Conservation (phyloP, 2,888 invertebrate genomes). For the Synanthedon myopaeformis region DNA sequence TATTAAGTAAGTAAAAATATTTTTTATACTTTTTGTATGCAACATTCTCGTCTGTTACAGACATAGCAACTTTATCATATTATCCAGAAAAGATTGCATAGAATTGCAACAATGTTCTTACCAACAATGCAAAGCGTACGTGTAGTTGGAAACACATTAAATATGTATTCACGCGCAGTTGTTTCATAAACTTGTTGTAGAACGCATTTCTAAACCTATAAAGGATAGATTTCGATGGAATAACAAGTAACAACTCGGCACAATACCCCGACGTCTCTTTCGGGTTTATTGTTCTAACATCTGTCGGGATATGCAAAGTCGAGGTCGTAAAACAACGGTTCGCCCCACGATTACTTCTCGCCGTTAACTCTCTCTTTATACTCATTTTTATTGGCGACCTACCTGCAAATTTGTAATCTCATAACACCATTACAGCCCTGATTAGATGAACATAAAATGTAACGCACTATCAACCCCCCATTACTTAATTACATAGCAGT, state of each 20-base stretch:
- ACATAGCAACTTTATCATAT: too few relatives aligned
- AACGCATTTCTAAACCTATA: conserved; percentile 20
- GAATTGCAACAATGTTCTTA: too few relatives aligned
- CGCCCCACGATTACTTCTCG: conserved; percentile 41
- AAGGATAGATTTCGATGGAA: conserved; percentile 38
- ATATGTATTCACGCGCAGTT: conserved; percentile 12
- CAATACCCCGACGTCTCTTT: conserved; percentile 39
- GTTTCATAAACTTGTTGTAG: conserved; percentile 32
- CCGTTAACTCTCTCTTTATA: conserved; percentile 60
- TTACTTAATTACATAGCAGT: too few relatives aligned
- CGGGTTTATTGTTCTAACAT: conserved; percentile 56
- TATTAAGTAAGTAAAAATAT: too few relatives aligned
- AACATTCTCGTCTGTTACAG: too few relatives aligned
- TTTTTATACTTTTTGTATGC: too few relatives aligned
- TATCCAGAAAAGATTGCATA: too few relatives aligned
- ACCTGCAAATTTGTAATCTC: conserved; percentile 59
- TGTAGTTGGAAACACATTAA: conserved; percentile 12
- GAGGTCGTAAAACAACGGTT: conserved; percentile 48
- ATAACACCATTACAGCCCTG: conserved; percentile 38
- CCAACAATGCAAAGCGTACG: too few relatives aligned
- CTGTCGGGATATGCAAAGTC: conserved; percentile 63
- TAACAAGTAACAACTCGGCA: conserved; percentile 36
- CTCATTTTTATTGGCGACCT: conserved; percentile 54
- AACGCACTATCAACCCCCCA: too few relatives aligned
- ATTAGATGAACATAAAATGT: conserved; percentile 17